Evolutionary conservation across 2,797 vertebrate genomes (phyloP).

Genomic region (Ispidina lecontei): DNA sequence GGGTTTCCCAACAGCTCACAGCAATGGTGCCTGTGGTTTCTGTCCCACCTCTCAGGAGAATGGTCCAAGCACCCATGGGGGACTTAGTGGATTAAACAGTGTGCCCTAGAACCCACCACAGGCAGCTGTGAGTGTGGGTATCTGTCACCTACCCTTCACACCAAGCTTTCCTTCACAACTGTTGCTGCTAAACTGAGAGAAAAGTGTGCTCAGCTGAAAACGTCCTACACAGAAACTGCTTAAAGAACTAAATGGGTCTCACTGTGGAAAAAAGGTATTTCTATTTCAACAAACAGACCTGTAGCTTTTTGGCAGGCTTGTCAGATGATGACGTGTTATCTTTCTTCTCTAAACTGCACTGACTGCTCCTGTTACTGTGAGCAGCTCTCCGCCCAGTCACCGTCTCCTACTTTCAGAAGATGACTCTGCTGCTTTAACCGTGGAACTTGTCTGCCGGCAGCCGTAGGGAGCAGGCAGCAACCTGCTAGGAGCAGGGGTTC

Average conservation of each 20-base stretch:
- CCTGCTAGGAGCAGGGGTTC: not conserved
- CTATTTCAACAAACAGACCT: not conserved
- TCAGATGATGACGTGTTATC: not conserved
- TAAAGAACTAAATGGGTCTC: not conserved
- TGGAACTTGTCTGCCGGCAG: not conserved
- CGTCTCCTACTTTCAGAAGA: not conserved
- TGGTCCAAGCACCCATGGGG: rapidly evolving
- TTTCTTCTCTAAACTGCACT: not conserved
- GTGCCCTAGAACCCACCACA: not conserved
- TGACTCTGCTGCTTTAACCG: not conserved
- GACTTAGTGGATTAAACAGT: rapidly evolving
- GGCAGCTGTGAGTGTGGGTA: not conserved
- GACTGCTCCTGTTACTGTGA: rapidly evolving
- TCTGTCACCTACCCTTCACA: not conserved
- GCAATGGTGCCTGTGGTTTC: rapidly evolving
- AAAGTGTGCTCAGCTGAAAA: not conserved
- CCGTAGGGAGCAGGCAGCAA: not conserved
- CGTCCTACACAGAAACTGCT: not conserved
- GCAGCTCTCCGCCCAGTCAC: not conserved
- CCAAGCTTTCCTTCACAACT: not conserved
- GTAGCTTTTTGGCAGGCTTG: not conserved
- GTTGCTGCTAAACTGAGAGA: not conserved
- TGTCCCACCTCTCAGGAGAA: not conserved
- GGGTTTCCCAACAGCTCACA: not conserved
- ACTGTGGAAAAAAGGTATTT: not conserved